A percentile compares a stretch with the other conserved stretches of the same genome.
These are phyloP conservation scores for Atractosteus spatula DNA, from an alignment of 2,113 vertebrate genomes.

Conservation along the genomic window DNA sequence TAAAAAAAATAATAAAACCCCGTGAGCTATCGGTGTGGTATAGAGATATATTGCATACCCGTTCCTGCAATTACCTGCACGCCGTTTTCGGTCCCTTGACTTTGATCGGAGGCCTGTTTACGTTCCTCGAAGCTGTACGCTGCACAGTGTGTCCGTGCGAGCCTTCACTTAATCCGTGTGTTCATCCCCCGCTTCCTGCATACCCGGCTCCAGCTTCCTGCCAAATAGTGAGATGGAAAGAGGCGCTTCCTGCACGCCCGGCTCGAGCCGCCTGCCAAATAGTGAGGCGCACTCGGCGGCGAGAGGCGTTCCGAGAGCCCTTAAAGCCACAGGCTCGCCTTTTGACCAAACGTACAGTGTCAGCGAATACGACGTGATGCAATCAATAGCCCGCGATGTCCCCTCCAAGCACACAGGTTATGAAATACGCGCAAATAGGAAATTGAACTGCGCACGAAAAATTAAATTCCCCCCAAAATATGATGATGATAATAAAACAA, in stretches of 20 bases:
- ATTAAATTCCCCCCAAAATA: no score
- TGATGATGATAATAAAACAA: no score
- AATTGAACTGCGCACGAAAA: background rate
- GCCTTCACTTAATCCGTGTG: slow-evolving; percentile 34
- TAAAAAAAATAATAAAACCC: background rate
- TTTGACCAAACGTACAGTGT: no score
- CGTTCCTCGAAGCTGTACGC: background rate
- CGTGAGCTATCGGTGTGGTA: no score
- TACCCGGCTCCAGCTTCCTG: slow-evolving; percentile 48
- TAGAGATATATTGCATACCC: no score
- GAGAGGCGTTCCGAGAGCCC: no score
- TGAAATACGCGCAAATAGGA: background rate
- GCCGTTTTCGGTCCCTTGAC: background rate
- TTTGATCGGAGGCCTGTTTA: slow-evolving; percentile 7
- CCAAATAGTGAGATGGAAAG: slow-evolving; percentile 37
- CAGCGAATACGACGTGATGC: no score
- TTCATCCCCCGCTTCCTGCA: slow-evolving; percentile 42
- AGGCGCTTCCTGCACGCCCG: no score
- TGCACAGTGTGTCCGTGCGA: slow-evolving; percentile 35
- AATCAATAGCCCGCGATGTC: background rate
- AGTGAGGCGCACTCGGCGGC: no score
- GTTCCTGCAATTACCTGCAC: background rate
- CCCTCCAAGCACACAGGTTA: background rate
- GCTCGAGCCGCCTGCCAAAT: no score
- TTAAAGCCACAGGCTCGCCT: no score